Evolutionary conservation across 2,113 vertebrate genomes (phyloP), one percentile per base, ranked within the genome.

Genomic region (Bujurquina vittata): DNA sequence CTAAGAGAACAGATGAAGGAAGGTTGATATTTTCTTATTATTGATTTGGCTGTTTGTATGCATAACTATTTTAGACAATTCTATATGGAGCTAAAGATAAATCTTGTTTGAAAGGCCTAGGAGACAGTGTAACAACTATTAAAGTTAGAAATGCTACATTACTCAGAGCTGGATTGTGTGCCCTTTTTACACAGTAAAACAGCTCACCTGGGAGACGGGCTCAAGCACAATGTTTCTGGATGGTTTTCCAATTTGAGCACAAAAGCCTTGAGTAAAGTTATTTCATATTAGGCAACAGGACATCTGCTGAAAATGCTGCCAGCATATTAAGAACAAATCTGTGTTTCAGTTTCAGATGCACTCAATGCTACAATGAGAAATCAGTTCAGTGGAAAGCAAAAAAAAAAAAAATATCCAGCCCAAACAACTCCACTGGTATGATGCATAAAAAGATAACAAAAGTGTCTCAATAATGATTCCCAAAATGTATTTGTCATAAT

Each of bases 241-340:
- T 81, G 77, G 67, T 77, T 87, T 77, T 69, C 55, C 69, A 89
- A 83, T 87, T 86, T 85, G 55, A 81, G 78, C 73, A 84, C 86
- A 81, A 89, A 86, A 37, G 88, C 90, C 86, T 79, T n/a, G 23
- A 83, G 88, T 86, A 74, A 87, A 78, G 87, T 87, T 87, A 74
- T 75, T 58, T 86, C 83, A 67, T 62, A 84, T 85, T 87, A 76
- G 75, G 84, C 79, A 85, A 87, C 62, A 43, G 82, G 91, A 90
- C 87, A 90, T 93, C 88, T 93, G 91, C 87, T 92, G 63, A 80
- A 89, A 84, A 81, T 6, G 77, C 86, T 63, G 72, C 57, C 83
- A 84, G 87, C 73, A 75, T 87, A 72, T 84, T 80, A 84, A 88
- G 55, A 75, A 56, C 22, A 46, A 65, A 57, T 89, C 77, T 78